Conservation (phyloP, 2,888 invertebrate genomes). For the Bedellia somnulentella region DNA sequence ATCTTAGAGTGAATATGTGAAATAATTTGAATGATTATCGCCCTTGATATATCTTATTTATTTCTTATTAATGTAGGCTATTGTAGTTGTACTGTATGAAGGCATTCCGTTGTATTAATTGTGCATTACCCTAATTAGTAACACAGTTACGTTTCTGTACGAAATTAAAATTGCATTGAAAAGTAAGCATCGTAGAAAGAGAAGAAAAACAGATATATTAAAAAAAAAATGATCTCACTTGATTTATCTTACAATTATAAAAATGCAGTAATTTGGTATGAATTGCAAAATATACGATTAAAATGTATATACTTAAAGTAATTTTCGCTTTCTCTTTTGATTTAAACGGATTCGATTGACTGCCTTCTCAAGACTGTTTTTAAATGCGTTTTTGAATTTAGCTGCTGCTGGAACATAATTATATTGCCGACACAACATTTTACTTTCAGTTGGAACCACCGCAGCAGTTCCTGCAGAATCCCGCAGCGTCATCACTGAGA, state of each 20-base stretch:
- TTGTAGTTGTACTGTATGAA: conserved; percentile 60
- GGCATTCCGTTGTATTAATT: conserved; percentile 53
- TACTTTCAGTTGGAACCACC: too few species aligned
- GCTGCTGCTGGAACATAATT: conserved; percentile 17
- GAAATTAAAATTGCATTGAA: conserved; percentile 30
- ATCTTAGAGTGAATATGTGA: too few species aligned
- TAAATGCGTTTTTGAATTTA: conserved; percentile 13
- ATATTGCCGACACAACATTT: conserved; percentile 48
- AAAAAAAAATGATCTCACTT: conserved; percentile 39
- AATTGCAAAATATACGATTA: conserved; percentile 34
- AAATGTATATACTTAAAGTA: too few species aligned
- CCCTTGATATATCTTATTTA: too few species aligned
- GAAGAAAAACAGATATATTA: conserved; percentile 19
- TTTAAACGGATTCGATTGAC: conserved; percentile 5
- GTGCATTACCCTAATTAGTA: conserved; percentile 48
- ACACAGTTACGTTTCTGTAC: conserved; percentile 39
- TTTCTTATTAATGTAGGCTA: conserved; percentile 46
- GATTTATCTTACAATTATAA: conserved; percentile 45
- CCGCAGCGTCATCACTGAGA: too few species aligned
- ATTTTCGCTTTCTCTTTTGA: conserved; percentile 37
- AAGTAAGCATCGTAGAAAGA: conserved; percentile 32
- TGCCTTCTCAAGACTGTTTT: conserved; percentile 5
- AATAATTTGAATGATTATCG: too few species aligned
- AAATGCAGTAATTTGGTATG: conserved; percentile 62
- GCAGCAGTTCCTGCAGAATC: too few species aligned